Evolutionary conservation across 30 jellyfish, hydroid and myxozoan species (phyloP).

Genomic region (Aurelia aurita): DNA sequence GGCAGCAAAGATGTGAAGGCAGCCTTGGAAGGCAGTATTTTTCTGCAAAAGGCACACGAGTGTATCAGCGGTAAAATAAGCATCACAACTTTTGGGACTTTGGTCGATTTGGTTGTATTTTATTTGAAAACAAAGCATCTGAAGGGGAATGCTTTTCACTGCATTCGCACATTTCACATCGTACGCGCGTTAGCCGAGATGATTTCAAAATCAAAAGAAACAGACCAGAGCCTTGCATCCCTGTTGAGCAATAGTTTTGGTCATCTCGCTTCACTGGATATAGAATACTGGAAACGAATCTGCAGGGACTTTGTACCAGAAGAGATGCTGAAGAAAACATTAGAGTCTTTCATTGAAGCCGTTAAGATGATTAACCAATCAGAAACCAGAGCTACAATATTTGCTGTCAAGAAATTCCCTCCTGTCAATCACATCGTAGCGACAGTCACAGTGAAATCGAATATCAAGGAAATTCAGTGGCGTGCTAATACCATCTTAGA

Average conservation of each 20-base stretch:
- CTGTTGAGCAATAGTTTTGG: conserved; percentile 40
- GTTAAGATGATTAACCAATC: conserved; percentile 30
- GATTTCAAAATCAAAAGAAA: conserved; percentile 22
- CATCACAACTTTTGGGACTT: conserved; percentile 57
- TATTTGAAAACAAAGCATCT: conserved; percentile 67
- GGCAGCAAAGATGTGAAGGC: conserved; percentile 58
- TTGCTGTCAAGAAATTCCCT: conserved; percentile 58
- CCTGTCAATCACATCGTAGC: conserved; percentile 23
- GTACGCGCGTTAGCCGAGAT: conserved; percentile 81
- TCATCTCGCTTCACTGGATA: conserved; percentile 40
- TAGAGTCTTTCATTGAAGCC: conserved; percentile 46
- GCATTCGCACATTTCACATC: conserved; percentile 93
- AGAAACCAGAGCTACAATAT: conserved; percentile 12
- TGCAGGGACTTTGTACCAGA: conserved; percentile 88
- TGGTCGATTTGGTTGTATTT: conserved; percentile 73
- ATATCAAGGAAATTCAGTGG: conserved; percentile 72
- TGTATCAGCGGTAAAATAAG: conserved; percentile 53
- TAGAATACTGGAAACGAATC: conserved; percentile 69
- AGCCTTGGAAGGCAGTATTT: conserved; percentile 85
- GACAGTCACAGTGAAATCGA: conserved; percentile 47
- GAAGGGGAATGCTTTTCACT: conserved; percentile 95
- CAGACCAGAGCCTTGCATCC: conserved; percentile 28
- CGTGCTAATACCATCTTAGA: conserved; percentile 71
- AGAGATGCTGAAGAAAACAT: conserved; percentile 5
- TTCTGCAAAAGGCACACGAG: conserved; percentile 41